Conservation (phyloP, 2,113 vertebrate species). For the Hypomesus transpacificus region DNA sequence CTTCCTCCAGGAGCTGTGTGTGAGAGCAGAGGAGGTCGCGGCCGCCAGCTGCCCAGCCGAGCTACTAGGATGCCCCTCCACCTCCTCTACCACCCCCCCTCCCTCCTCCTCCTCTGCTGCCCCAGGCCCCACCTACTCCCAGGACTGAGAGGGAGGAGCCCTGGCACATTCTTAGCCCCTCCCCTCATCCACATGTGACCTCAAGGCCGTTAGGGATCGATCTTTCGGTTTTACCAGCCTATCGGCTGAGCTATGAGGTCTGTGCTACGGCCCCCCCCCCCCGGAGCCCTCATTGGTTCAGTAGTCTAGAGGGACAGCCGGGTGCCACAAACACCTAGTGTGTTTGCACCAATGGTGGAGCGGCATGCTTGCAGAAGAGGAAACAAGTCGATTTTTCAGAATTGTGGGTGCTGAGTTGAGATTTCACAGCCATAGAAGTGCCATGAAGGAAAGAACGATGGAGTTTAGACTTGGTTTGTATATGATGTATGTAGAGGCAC, state of each 20-base stretch:
- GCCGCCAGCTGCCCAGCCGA: constrained; percentile 50
- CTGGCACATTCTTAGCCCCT: no score
- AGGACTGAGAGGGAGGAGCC: constrained; percentile 12
- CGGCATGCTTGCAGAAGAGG: not conserved
- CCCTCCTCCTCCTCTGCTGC: no score
- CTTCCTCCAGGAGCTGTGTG: constrained; percentile 56
- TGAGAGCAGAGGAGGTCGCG: constrained; percentile 51
- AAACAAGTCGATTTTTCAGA: no score
- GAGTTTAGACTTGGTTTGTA: no score
- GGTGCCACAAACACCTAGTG: not conserved
- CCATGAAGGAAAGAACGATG: no score
- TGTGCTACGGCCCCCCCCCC: not conserved
- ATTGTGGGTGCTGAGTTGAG: no score
- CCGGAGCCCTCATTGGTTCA: not conserved
- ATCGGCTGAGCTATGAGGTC: no score
- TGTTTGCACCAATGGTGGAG: not conserved
- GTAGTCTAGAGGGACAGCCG: not conserved
- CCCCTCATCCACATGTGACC: no score
- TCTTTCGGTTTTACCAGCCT: no score
- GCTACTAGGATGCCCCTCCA: constrained; percentile 31
- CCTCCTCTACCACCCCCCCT: constrained; percentile 10
- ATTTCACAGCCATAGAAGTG: no score
- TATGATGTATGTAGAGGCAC: no score
- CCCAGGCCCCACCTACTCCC: not conserved
- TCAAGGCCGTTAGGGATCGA: no score